Conservation (phyloP, 1,140 invertebrate species). For the Pseudoatta argentina region DNA sequence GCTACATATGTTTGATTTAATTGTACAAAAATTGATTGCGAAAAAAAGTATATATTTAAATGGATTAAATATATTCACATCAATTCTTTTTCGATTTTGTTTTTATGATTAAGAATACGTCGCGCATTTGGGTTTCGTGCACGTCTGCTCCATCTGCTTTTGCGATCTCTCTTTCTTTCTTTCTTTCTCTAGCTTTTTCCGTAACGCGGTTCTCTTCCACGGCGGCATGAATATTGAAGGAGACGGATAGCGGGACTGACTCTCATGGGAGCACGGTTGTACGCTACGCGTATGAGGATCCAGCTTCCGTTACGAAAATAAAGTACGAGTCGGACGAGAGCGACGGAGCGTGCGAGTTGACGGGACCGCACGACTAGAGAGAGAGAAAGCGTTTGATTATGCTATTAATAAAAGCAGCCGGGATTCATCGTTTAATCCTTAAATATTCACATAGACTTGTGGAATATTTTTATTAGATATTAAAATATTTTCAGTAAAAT, state of each 20-base stretch:
- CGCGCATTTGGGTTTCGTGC: conserved; percentile 2
- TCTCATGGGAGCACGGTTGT: conserved; percentile 66
- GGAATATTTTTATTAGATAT: conserved; percentile 1
- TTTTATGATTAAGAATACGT: conserved; percentile 45
- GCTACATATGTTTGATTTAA: neutral
- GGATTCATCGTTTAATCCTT: conserved; percentile 13
- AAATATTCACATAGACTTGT: conserved; percentile 27
- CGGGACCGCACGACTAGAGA: conserved; percentile 43
- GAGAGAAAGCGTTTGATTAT: conserved; percentile 60
- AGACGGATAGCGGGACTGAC: conserved; percentile 68
- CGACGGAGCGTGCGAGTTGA: conserved; percentile 69
- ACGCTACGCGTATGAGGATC: conserved; percentile 61
- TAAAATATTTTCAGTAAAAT: conserved; percentile 16
- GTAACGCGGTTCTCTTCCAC: conserved; percentile 32
- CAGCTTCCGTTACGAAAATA: conserved; percentile 79
- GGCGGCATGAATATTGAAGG: conserved; percentile 66
- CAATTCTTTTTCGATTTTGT: conserved; percentile 3
- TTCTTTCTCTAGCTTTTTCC: conserved; percentile 24
- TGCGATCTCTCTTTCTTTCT: conserved; percentile 9
- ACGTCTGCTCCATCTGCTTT: conserved; percentile 39
- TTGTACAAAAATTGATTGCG: neutral
- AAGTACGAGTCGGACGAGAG: conserved; percentile 61
- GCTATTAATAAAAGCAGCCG: conserved; percentile 63
- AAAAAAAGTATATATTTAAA: neutral
- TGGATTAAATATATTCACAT: neutral